Evolutionary conservation across 64 coral and sea anemone species (phyloP).

Genomic region (Trachythela sp.): DNA sequence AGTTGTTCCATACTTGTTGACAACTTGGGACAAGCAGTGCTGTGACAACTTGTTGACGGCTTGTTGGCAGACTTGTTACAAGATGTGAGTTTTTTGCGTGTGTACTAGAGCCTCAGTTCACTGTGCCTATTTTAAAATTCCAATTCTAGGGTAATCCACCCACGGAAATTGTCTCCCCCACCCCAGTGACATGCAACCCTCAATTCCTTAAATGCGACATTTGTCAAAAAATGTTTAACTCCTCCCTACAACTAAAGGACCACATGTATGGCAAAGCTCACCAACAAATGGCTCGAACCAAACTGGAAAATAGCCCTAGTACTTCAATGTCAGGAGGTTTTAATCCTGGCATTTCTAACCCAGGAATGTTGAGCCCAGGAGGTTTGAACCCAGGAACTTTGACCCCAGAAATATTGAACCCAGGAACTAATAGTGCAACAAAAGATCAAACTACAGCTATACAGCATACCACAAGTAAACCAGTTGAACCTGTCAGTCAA

Average conservation of each 20-base stretch:
- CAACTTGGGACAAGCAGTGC: too few species aligned
- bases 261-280: neutral
- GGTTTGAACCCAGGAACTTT: too few species aligned
- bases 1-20: too few species aligned
- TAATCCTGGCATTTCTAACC: neutral
- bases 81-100: too few species aligned
- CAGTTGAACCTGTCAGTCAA: neutral
- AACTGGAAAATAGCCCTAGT: neutral
- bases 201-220: neutral
- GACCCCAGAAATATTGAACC: neutral
- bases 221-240: neutral
- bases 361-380: neutral
- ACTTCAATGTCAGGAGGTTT: neutral
- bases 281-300: neutral
- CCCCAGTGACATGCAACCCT: neutral
- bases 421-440: neutral
- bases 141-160: too few species aligned
- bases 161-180: neutral
- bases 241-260: neutral
- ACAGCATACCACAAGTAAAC: too few species aligned
- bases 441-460: neutral
- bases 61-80: too few species aligned
- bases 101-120: too few species aligned
- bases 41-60: too few species aligned
- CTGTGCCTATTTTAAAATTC: too few species aligned